Base-by-base conservation (phyloP, 2,113 vertebrate species). In the Gallinago paraguaiae region DNA sequence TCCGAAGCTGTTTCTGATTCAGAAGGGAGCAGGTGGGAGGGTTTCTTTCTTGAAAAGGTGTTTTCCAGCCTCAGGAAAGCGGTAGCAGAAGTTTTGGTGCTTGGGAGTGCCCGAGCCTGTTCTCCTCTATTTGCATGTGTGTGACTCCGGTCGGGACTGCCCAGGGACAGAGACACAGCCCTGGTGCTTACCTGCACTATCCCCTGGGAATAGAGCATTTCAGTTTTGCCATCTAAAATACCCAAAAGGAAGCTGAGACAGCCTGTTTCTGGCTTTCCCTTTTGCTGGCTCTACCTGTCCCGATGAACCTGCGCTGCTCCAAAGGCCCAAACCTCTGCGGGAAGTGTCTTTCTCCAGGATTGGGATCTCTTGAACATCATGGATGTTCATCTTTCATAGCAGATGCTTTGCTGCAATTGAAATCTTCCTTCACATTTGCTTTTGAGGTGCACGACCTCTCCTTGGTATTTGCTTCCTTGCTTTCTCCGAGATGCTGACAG, bases 111-210 rank as follows among this genome's bases (percentile, higher is more conserved):
- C 56, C 2, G 4, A 71, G 59, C 33, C 64, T 0, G 0, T n/a
- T 35, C 50, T 1, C 9, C 33, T 48, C 6, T 1, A 8, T 10
- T 31, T 35, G 19, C 1, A 0, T 20, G 31, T 59, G 48, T 1
- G 7, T 68, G 75, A 14, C 35, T 4, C 1, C 0, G 4, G 13
- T 37, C 23, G 41, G 68, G 67, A 27, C 20, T 35, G 30, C 35
- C 24, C 33, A 35, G 54, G 45, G 48, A 14, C 43, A 31, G 27
- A 51, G 20, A 5, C 15, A 30, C 0, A 4, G 23, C 53, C 60
- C 31, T 63, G 37, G 6, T 35, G 43, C 6, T 35, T 39, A n/a
- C 27, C 43, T 93, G 39, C 11, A 5, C 19, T 48, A 41, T 19
- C 16, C 11, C 8, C 31, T 41, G 19, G 6, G 7, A 43, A 10